A percentile compares a stretch with the other conserved stretches of the same genome.
Conservation (phyloP, 64 coral and sea anemone genomes). For the Dendrophyllia cribrosa region DNA sequence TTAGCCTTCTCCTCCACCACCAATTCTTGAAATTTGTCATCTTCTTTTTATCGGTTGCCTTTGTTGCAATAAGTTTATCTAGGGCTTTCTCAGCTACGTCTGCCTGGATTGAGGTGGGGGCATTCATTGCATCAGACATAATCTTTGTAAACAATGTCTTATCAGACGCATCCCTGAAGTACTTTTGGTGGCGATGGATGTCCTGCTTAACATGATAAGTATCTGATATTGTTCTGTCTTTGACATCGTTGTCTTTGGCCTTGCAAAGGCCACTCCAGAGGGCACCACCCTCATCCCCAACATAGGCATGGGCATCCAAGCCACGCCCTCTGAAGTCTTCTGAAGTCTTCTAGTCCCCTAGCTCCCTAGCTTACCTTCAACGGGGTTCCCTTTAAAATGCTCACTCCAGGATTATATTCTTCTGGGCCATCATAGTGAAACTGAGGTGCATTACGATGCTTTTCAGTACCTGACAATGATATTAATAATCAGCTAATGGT, state of each 20-base stretch:
- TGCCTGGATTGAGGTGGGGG: slow-evolving; percentile 41
- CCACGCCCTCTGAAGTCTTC: not conserved
- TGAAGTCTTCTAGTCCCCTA: too few species aligned
- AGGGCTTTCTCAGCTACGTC: slow-evolving; percentile 24
- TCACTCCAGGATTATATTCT: slow-evolving; percentile 55
- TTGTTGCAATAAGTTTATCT: slow-evolving; percentile 35
- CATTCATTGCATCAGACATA: slow-evolving; percentile 49
- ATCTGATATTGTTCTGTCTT: slow-evolving; percentile 57
- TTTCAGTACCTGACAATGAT: slow-evolving; percentile 40
- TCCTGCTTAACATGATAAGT: slow-evolving; percentile 64
- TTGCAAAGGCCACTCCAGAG: slow-evolving; percentile 54
- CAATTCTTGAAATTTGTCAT: slow-evolving; percentile 53
- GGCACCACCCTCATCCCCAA: slow-evolving; percentile 70
- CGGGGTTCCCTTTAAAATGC: slow-evolving; percentile 43
- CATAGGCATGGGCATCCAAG: slow-evolving; percentile 48
- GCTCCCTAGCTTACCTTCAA: slow-evolving; percentile 21
- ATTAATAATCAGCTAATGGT: too few species aligned
- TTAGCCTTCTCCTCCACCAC: slow-evolving; percentile 37
- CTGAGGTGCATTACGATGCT: slow-evolving; percentile 36
- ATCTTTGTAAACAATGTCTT: not conserved
- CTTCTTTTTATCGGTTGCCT: slow-evolving; percentile 18
- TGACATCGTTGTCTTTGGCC: slow-evolving; percentile 58
- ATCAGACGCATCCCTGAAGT: not conserved
- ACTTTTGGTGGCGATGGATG: slow-evolving; percentile 8
- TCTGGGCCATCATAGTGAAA: slow-evolving; percentile 54